Evolutionary conservation across 2,797 vertebrate genomes (phyloP).

Genomic region (Eremophila alpestris): DNA sequence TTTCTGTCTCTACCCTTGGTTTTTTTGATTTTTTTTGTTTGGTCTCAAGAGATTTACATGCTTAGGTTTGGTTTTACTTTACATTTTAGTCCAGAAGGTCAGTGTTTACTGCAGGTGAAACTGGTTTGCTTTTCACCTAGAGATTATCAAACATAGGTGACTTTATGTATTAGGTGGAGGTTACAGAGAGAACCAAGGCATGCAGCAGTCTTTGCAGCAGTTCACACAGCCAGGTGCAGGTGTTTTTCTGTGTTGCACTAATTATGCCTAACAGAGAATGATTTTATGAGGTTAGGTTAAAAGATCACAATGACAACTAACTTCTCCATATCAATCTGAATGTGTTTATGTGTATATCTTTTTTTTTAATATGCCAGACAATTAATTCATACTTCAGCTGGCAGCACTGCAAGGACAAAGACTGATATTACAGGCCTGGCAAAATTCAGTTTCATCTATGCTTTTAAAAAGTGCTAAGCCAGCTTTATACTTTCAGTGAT

Average conservation of each 20-base stretch:
- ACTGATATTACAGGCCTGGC: not conserved
- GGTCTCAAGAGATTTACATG: not conserved
- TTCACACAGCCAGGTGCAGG: fast-evolving
- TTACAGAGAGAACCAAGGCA: not conserved
- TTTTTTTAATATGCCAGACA: not conserved
- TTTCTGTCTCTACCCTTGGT: not conserved
- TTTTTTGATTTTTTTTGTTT: not conserved
- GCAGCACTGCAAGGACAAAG: not conserved
- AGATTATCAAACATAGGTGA: not conserved
- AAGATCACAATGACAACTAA: not conserved
- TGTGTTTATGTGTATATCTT: not conserved
- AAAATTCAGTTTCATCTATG: not conserved
- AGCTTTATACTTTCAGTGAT: not conserved
- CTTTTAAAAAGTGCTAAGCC: not conserved
- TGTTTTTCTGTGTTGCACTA: not conserved
- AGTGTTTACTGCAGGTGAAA: not conserved
- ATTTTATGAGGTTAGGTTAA: not conserved
- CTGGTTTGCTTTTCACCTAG: not conserved
- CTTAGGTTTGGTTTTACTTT: not conserved
- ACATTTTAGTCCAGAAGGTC: not conserved
- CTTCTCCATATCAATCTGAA: not conserved
- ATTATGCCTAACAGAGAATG: not conserved
- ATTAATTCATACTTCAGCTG: not conserved
- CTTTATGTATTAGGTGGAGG: not conserved
- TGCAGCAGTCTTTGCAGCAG: not conserved